Evolutionary conservation across 2,888 invertebrate species (phyloP).

Genomic region (Drosophila eohydei): DNA sequence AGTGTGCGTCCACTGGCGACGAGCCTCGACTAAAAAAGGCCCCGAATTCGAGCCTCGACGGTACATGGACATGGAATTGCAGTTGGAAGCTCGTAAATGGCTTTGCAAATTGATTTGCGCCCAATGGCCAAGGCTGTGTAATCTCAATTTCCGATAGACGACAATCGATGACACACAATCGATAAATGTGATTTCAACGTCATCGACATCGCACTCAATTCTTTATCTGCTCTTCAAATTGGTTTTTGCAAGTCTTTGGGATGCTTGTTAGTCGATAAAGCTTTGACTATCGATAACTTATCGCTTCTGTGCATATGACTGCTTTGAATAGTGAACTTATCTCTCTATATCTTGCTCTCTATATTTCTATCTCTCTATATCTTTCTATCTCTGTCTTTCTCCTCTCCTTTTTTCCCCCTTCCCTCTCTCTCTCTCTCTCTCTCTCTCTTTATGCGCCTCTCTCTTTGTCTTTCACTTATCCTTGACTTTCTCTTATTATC

Average conservation of each 20-base stretch:
- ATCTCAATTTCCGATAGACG: not conserved
- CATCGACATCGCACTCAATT: not conserved
- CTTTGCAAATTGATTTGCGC: not conserved
- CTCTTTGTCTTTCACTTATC: too few relatives aligned
- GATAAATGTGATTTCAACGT: not conserved
- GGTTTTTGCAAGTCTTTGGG: not conserved
- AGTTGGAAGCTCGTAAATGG: not conserved
- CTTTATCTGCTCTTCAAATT: not conserved
- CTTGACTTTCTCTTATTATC: not conserved
- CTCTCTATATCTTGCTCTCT: not conserved
- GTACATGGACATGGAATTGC: not conserved
- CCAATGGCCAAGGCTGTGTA: not conserved
- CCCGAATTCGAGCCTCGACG: not conserved
- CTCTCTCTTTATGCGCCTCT: not conserved
- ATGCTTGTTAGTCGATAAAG: not conserved
- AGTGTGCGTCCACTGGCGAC: constrained; percentile 18
- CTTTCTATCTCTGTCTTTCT: not conserved
- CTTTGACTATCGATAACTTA: constrained; percentile 1
- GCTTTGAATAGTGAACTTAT: too few relatives aligned
- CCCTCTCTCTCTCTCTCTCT: not conserved
- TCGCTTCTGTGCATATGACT: not conserved
- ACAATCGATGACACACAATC: not conserved
- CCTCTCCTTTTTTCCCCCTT: not conserved
- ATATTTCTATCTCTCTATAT: not conserved
- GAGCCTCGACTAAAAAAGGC: not conserved